A percentile compares a stretch with the other conserved stretches of the same genome.
Evolutionary conservation across 2,888 invertebrate species (phyloP).

Genomic region (Erpobdella octoculata): DNA sequence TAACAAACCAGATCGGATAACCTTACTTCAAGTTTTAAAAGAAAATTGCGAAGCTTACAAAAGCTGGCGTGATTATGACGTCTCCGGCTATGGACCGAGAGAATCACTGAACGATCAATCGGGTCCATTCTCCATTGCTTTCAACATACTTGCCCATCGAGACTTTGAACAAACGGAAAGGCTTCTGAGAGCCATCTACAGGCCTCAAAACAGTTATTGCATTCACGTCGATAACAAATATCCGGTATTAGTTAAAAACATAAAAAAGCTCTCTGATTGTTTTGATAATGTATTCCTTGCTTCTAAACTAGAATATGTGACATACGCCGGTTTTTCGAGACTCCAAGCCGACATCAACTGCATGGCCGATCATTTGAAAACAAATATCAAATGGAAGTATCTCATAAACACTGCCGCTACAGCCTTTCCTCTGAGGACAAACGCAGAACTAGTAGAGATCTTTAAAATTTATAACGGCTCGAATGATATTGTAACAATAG

Average conservation of each 20-base stretch:
- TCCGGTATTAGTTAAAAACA: conserved; percentile 12
- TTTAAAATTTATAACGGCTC: conserved; percentile 49
- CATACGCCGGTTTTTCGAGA: conserved; percentile 47
- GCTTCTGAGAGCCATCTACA: conserved; percentile 45
- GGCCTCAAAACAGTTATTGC: conserved; percentile 48
- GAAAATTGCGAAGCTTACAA: conserved; percentile 9
- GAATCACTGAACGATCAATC: not conserved
- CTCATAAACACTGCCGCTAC: conserved; percentile 49
- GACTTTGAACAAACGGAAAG: conserved; percentile 41
- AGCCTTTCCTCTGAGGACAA: conserved; percentile 48
- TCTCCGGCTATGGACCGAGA: not conserved
- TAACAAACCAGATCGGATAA: not conserved
- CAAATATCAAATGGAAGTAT: conserved; percentile 44
- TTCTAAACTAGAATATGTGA: conserved; percentile 45
- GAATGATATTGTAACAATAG: conserved; percentile 44
- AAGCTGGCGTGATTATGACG: conserved; percentile 17
- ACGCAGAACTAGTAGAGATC: conserved; percentile 48
- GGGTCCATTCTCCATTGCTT: conserved; percentile 17
- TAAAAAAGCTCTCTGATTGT: not conserved
- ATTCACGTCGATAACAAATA: conserved; percentile 47
- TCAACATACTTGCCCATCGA: conserved; percentile 12
- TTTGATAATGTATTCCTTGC: conserved; percentile 43
- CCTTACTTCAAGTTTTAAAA: not conserved
- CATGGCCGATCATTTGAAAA: conserved; percentile 44
- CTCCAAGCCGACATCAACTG: conserved; percentile 48